These are phyloP conservation scores for Odontophorus gujanensis DNA, from an alignment of 2,113 vertebrate genomes.

Conservation along the genomic window DNA sequence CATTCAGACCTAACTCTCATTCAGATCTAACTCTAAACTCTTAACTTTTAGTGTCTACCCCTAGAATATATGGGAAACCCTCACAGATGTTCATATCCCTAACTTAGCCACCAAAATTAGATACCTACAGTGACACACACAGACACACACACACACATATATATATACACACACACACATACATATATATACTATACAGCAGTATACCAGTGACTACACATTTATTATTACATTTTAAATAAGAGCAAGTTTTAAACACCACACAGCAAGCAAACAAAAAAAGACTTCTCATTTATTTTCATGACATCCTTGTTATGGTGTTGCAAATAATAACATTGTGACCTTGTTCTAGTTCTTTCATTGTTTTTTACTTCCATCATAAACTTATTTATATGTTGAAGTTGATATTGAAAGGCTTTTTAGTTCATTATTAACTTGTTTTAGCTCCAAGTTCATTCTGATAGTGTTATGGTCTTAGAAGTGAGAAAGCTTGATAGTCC, in stretches of 20 bases:
- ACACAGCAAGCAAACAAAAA: accelerated
- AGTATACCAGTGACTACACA: background rate
- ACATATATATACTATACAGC: background rate
- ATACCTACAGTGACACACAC: background rate
- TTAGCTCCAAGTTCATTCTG: background rate
- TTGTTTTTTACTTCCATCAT: background rate
- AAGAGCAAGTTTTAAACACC: background rate
- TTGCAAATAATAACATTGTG: background rate
- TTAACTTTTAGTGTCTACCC: background rate
- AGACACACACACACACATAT: no score
- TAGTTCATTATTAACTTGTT: background rate
- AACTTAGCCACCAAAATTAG: background rate
- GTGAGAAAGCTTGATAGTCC: background rate
- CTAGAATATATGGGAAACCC: background rate
- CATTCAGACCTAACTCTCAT: background rate
- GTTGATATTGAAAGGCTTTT: background rate
- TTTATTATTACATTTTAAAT: background rate
- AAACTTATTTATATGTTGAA: background rate
- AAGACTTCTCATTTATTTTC: accelerated
- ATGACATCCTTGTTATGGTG: background rate
- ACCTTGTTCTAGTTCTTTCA: background rate
- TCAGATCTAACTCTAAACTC: background rate
- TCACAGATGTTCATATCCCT: background rate
- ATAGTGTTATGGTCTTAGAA: background rate
- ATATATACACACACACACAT: no score